A percentile compares a stretch with the other conserved stretches of the same genome.
phyloP scores from a whole-genome alignment of 2,797 vertebrate genomes.

The Eulemur albifrons region DNA sequence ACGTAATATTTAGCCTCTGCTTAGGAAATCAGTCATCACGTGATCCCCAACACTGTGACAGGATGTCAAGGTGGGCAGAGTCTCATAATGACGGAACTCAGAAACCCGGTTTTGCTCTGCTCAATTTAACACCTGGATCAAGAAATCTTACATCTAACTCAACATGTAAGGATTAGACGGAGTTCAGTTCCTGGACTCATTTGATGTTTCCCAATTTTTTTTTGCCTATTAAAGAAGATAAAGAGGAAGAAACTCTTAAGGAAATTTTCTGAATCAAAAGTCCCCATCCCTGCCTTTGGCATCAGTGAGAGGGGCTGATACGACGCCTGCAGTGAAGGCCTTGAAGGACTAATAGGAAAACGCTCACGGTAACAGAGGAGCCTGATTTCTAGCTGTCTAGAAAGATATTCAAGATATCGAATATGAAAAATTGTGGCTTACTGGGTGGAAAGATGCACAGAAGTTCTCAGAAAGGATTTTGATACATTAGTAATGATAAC shows the following conservation, averaged over 20 bases:
- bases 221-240: background rate
- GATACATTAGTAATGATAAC: constrained; percentile 33
- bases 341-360: background rate
- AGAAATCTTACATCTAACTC: background rate
- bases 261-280: background rate
- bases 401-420: background rate
- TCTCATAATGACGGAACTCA: background rate
- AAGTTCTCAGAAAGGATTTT: background rate
- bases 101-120: background rate
- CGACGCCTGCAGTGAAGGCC: background rate
- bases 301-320: background rate
- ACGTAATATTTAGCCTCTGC: background rate
- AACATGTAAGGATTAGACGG: background rate
- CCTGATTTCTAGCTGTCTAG: background rate
- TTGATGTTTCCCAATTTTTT: background rate
- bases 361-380: background rate
- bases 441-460: background rate
- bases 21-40: background rate
- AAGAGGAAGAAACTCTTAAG: background rate
- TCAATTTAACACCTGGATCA: background rate
- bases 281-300: background rate
- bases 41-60: background rate
- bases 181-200: background rate
- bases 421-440: background rate
- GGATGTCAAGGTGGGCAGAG: background rate